phyloP scores from a whole-genome alignment of 2,797 vertebrate species.

The Scolopax bukidnonensis region DNA sequence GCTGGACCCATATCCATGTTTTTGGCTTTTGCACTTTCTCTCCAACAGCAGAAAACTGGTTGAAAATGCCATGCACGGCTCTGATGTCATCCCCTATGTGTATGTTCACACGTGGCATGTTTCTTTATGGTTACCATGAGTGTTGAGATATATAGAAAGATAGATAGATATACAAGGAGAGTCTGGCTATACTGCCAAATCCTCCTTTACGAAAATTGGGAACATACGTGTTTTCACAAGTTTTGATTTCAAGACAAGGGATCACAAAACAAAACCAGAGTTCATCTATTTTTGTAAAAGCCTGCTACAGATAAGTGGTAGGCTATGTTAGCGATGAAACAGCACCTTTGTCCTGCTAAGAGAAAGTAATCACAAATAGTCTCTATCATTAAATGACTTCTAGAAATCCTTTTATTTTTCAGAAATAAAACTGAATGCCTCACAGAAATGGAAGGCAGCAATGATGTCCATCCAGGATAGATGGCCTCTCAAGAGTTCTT shows the following conservation, averaged over 20 bases:
- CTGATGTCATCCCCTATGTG: neutral
- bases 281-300: slow-evolving; percentile 14
- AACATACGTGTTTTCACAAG: neutral
- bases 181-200: neutral
- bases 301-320: neutral
- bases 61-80: neutral
- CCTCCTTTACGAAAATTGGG: neutral
- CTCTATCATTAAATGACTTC: neutral
- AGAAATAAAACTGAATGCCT: neutral
- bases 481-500: neutral
- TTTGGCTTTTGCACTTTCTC: neutral
- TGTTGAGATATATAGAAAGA: neutral
- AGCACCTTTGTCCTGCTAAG: slow-evolving; percentile 18
- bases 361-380: neutral
- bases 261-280: neutral
- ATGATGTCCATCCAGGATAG: neutral
- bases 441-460: neutral
- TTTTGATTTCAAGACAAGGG: neutral
- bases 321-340: slow-evolving; percentile 6
- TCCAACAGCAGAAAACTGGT: neutral
- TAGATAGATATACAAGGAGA: neutral
- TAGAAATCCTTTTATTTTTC: neutral
- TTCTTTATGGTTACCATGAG: neutral
- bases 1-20: neutral
- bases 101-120: neutral